Evolutionary conservation across 2,113 vertebrate species (phyloP).

Genomic region (Pardalotus punctatus): DNA sequence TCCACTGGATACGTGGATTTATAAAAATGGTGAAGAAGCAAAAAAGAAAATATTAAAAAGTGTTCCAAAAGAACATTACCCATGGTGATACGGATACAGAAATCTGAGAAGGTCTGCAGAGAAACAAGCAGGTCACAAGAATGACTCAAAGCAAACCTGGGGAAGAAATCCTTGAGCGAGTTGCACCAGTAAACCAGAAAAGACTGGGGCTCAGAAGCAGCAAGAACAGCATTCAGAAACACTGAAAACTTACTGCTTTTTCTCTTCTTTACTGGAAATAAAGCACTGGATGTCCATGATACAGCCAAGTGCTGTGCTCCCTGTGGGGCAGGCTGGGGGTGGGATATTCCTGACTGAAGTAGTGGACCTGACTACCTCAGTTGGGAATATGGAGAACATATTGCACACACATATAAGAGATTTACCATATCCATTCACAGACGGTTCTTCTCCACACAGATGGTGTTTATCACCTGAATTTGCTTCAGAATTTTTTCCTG

Average conservation of each 20-base stretch:
- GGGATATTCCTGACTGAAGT: background rate
- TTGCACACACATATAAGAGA: background rate
- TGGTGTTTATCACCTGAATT: conserved; percentile 58
- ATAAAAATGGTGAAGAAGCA: background rate
- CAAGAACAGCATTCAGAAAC: background rate
- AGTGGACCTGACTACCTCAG: background rate
- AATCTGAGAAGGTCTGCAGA: background rate
- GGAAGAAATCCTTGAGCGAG: background rate
- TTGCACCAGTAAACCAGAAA: background rate
- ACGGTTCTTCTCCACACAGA: conserved; percentile 11
- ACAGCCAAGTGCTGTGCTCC: background rate
- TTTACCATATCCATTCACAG: conserved; percentile 15
- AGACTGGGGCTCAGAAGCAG: background rate
- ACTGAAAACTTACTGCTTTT: background rate
- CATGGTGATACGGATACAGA: accelerated
- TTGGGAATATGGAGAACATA: background rate
- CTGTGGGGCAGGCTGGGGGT: background rate
- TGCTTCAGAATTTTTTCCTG: conserved; percentile 32
- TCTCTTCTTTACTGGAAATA: background rate
- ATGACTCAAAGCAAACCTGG: background rate
- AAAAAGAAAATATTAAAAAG: background rate
- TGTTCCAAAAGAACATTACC: background rate
- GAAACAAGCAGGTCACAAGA: background rate
- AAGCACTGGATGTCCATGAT: background rate
- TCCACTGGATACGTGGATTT: background rate